A percentile compares a stretch with the other conserved stretches of the same genome.
phyloP scores from a whole-genome alignment of 2,888 invertebrate genomes.

The Metacarcinus magister region DNA sequence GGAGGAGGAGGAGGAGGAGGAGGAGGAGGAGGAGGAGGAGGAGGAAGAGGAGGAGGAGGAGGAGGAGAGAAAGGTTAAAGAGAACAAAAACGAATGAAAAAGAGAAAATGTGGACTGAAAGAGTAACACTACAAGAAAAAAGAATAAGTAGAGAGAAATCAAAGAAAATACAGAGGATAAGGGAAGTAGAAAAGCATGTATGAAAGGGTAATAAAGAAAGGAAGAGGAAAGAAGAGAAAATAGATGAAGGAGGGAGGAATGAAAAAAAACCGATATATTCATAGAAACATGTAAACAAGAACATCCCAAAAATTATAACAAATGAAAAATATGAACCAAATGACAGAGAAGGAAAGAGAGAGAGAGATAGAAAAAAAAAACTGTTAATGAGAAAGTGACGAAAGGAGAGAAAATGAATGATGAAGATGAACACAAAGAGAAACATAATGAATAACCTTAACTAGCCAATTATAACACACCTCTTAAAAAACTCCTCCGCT shows the following conservation, averaged over 20 bases:
- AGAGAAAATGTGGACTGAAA: background rate
- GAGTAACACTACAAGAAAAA: background rate
- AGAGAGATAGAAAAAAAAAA: too few relatives aligned
- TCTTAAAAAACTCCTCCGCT: background rate
- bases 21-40: background rate
- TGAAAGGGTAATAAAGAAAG: background rate
- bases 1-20: background rate
- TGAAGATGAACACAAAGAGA: too few relatives aligned
- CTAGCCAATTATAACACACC: too few relatives aligned
- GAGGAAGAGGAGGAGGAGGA: background rate
- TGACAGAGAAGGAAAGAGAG: too few relatives aligned
- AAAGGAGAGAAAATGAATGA: too few relatives aligned
- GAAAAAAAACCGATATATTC: background rate
- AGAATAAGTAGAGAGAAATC: background rate
- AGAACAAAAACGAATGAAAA: background rate
- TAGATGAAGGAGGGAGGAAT: background rate
- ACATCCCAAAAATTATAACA: too few relatives aligned
- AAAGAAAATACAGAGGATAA: background rate
- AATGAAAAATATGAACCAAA: too few relatives aligned
- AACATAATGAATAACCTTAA: too few relatives aligned
- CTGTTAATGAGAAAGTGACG: too few relatives aligned
- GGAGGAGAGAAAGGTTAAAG: background rate
- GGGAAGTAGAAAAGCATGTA: background rate
- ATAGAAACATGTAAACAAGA: too few relatives aligned
- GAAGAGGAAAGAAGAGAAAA: background rate